Evolutionary conservation across 2,113 vertebrate genomes (phyloP), one percentile per base, ranked within the genome.

Genomic region (Marmota flaviventris): DNA sequence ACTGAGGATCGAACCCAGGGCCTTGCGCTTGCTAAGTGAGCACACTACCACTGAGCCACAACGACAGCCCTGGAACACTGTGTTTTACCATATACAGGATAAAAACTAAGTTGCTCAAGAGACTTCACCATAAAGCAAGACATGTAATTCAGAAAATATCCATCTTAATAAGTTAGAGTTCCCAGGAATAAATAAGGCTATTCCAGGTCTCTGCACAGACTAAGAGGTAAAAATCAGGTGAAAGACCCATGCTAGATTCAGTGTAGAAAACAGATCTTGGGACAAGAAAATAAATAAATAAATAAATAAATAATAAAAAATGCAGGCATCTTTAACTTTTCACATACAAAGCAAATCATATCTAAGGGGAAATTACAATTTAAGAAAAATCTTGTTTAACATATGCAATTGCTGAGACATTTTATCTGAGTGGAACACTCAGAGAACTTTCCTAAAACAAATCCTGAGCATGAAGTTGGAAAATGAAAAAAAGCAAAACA

Each of bases 371-470:
- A 17, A 22, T 9, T 81, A n/a, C 4, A 89, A 53, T 34, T 89
- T 96, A 73, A 73, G 20, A 61, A 73, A 29, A 61, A 63, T 22
- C 39, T 69, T 24, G 63, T 77, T 29, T 7, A 58, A 84, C 51
- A 27, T 18, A 45, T 39, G 22, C 4, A 95, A 42, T 11, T 53
- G 11, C 18, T 61, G 39, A 48, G 34, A 24, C 24, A 72, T 51
- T 63, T 45, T 72, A 75, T 78, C 10, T 9, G 89, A 91, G 20
- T 12, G 14, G 79, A 91, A 85, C 0, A 39, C 84, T 95, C 2
- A 20, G 8, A 94, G 14, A 94, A 72, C 27, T 79, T 91, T 81
- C 51, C 14, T 85, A 77, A 96, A 96, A 75, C 27, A 69, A 70
- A 87, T 37, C 12, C n/a, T 77, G 25, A 34, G 20, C 88, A 70